Conservation (phyloP, 2,113 vertebrate species). For the Nesoenas mayeri region DNA sequence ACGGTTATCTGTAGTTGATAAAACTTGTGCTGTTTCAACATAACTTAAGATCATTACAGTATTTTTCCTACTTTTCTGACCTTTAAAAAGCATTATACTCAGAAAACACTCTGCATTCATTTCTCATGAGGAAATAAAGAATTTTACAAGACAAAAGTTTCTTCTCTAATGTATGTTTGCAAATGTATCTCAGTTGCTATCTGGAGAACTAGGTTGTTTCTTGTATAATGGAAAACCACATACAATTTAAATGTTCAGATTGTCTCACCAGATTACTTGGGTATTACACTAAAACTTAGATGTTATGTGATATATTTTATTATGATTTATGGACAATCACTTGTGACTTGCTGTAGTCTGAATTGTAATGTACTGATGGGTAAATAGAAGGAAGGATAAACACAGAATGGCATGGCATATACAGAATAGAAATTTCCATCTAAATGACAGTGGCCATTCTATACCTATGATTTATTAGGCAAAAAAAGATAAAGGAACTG, state of each 20-base stretch:
- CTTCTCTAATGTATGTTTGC: background rate
- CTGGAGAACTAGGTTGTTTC: background rate
- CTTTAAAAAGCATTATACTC: background rate
- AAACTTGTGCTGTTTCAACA: background rate
- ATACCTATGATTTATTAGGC: background rate
- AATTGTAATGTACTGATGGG: background rate
- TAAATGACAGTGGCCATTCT: background rate
- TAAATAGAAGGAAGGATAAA: background rate
- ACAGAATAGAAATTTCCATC: background rate
- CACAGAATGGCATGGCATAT: background rate
- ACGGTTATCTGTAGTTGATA: background rate
- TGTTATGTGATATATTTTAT: slow-evolving; percentile 12
- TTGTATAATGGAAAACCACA: background rate
- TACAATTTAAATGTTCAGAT: slow-evolving; percentile 34
- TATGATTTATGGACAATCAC: slow-evolving; percentile 27
- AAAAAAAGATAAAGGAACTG: background rate
- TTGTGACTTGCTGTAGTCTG: background rate
- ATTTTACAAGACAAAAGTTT: background rate
- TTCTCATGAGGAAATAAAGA: background rate
- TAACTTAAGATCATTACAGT: background rate
- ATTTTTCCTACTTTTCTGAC: slow-evolving; percentile 9
- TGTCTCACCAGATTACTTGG: background rate
- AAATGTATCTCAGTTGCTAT: background rate
- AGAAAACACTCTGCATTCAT: background rate
- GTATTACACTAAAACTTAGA: slow-evolving; percentile 9